Evolutionary conservation across 2,888 invertebrate genomes (phyloP), one percentile per base, ranked within the genome.

Genomic region (Phania funesta): DNA sequence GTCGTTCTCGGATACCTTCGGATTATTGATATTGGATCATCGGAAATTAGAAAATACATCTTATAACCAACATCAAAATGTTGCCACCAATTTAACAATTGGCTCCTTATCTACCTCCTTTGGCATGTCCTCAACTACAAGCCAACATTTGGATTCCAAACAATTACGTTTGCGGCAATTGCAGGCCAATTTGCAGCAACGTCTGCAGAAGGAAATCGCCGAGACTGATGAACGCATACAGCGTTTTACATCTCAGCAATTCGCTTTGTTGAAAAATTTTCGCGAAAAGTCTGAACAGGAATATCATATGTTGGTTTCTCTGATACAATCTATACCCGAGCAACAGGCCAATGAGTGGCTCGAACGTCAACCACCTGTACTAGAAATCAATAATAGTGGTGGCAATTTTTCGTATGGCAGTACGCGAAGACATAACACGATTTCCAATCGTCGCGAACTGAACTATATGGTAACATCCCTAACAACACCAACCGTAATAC

Each of bases 141-240:
- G 6, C 22, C 50, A 77, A 64, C 71, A 74, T 41, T 65, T 80
- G 35, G 87, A 87, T 76, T 82, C 85, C 0, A 82, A 83, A 18
- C 84, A 85, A 50, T 86, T 86, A 64, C 88, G 89, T 3, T 56
- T 88, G 22, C 87, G 87, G 8, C 88, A 88, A 52, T 73, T 91
- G 48, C 86, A 87, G 87, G 93, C 94, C 86, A 93, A 94, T 86
- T 92, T 95, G 80, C 93, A 94, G 78, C 93, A 93, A 85, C 94
- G 93, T 58, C 91, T 96, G 67, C 93, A 95, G 87, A 92, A 93
- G 56, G 94, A 96, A 90, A 93, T 95, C 65, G 92, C 93, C 54
- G 93, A 93, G 2, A 93, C 95, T 56, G 96, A 96, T 87, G 95
- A 95, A 86, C 93, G 94, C 85, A 95, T 97, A 80, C 93, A 95